These are phyloP conservation scores for Marmota monax DNA, from an alignment of 2,113 vertebrate genomes.

Conservation along the genomic window DNA sequence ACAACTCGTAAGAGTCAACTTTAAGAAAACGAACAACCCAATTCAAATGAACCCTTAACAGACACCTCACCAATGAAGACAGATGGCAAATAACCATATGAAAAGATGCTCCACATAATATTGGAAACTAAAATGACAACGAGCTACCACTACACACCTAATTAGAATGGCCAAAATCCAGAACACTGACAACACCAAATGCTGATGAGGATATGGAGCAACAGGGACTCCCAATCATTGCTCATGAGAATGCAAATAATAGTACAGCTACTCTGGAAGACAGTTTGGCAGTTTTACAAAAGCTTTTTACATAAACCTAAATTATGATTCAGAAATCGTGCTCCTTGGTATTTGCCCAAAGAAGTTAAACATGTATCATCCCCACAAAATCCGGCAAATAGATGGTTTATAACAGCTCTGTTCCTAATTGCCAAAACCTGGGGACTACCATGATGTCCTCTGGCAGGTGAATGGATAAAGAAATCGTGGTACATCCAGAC, in stretches of 20 bases:
- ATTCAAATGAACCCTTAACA: neutral
- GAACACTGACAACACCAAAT: neutral
- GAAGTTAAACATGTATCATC: neutral
- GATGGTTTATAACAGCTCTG: neutral
- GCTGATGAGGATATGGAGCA: neutral
- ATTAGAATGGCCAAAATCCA: neutral
- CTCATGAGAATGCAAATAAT: neutral
- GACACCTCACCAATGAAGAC: neutral
- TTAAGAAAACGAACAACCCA: neutral
- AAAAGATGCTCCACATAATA: neutral
- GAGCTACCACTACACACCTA: neutral
- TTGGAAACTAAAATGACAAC: neutral
- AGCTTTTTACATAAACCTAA: neutral
- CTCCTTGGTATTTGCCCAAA: neutral
- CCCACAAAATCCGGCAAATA: neutral
- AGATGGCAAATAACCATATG: neutral
- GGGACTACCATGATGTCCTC: neutral
- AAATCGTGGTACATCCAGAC: neutral
- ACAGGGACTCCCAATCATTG: neutral
- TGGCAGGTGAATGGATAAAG: neutral
- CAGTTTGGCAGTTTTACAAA: neutral
- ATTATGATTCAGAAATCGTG: neutral
- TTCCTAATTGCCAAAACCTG: neutral
- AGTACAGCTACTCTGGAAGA: neutral
- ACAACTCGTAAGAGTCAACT: neutral